Base-by-base conservation (phyloP, 2,797 vertebrate species). In the Buphagus erythrorhynchus region DNA sequence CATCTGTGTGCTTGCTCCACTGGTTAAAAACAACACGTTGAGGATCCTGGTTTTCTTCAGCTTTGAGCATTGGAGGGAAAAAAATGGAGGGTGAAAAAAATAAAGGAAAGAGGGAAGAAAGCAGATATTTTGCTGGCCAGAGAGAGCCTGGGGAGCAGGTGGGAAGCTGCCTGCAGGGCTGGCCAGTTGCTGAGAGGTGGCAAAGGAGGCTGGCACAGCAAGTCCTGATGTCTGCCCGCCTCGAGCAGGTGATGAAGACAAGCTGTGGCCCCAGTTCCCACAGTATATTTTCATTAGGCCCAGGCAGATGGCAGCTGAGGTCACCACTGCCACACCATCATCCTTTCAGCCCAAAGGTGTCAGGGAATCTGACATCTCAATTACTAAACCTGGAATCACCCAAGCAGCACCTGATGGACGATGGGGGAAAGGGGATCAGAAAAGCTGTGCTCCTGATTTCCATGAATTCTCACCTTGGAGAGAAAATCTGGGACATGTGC, bases 221-320 rank as follows among this genome's bases (percentile, higher is more conserved):
- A 45, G 16, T 62, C 69, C 73, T 83, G 91, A 69, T 0, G 76
- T 73, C 78, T 91, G 91, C 85, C 89, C 10, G 16, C 92, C 80
- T 48, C 5, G 3, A 40, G 92, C 85, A 92, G 93, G 82, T 90
- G 95, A 96, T 7, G 72, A 88, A 86, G 83, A 91, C 96, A 96
- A 94, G 91, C 95, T 96, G 94, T 17, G 81, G 61, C 85, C 73
- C 82, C 15, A 51, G 69, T 95, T 97, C 94, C 85, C 95, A 84
- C 93, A 78, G 93, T 86, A 81, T 51, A 89, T 94, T 95, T 96
- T 93, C 95, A 96, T 94, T 83, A 95, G 78, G 82, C 66, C 4
- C 3, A 93, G 80, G 88, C 94, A 97, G 95, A 95, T 92, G 93
- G 96, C 73, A 84, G 71, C 4, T 16, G 91, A 91, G 95, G 93